phyloP scores from a whole-genome alignment of 1,140 invertebrate species.

The Homarus americanus region DNA sequence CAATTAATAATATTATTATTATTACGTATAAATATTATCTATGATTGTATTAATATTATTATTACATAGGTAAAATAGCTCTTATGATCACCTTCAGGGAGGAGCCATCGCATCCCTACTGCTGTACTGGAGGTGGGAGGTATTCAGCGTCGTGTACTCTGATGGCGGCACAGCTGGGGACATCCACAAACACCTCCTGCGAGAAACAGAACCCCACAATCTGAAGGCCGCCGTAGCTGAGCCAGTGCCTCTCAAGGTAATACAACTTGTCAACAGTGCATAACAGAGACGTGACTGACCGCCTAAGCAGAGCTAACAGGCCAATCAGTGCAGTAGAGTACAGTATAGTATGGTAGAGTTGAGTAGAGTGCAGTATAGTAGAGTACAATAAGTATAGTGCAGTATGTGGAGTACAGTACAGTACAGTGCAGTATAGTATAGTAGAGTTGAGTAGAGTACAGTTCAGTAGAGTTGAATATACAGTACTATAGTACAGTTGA shows the following conservation, averaged over 20 bases:
- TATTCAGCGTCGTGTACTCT: conserved; percentile 76
- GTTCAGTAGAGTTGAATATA: too few species aligned
- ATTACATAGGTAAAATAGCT: not conserved
- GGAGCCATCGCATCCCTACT: conserved; percentile 75
- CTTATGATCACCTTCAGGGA: conserved; percentile 9
- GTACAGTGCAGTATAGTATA: too few species aligned
- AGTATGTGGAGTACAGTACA: too few species aligned
- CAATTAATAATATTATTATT: not conserved
- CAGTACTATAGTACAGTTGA: too few species aligned
- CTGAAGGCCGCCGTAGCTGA: conserved; percentile 60
- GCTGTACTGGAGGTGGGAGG: conserved; percentile 75
- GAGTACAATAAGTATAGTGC: too few species aligned
- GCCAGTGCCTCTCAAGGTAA: conserved; percentile 69
- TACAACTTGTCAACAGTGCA: too few species aligned
- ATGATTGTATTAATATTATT: not conserved
- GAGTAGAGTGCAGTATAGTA: too few species aligned
- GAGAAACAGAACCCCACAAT: conserved; percentile 72
- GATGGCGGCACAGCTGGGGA: conserved; percentile 74
- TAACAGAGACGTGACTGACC: too few species aligned
- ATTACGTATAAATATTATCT: not conserved
- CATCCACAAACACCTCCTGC: conserved; percentile 75
- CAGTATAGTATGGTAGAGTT: too few species aligned
- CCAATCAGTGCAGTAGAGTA: too few species aligned
- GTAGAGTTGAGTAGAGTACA: too few species aligned
- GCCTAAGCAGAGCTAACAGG: too few species aligned